phyloP scores from a whole-genome alignment of 2,888 invertebrate genomes.

The Aphelenchoides bicaudatus region DNA sequence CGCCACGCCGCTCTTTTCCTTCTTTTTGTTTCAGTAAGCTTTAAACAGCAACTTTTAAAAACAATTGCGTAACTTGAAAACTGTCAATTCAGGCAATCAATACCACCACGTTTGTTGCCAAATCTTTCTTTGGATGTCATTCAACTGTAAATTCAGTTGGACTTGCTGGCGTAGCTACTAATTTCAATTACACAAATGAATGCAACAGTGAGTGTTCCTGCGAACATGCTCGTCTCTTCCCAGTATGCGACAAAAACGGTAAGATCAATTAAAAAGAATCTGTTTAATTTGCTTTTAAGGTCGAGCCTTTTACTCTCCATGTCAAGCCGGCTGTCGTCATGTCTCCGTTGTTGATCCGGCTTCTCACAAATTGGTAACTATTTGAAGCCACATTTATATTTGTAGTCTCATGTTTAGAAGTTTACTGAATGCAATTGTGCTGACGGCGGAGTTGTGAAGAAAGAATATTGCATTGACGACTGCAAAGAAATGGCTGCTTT shows the following conservation, averaged over 20 bases:
- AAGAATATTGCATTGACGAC: constrained; percentile 50
- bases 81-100: no score
- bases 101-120: constrained; percentile 42
- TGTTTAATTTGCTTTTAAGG: no score
- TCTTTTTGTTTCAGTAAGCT: no score
- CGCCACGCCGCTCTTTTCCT: constrained; percentile 46
- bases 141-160: constrained; percentile 53
- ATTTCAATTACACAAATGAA: constrained; percentile 51
- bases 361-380: constrained; percentile 32
- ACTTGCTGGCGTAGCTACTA: constrained; percentile 30
- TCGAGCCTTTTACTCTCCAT: constrained; percentile 61
- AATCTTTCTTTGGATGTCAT: constrained; percentile 55
- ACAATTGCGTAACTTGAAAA: no score
- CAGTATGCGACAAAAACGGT: constrained; percentile 61
- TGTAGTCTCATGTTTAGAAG: constrained; percentile 30
- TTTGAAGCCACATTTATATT: constrained; percentile 9
- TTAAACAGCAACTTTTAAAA: no score
- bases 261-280: no score
- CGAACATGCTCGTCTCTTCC: constrained; percentile 57
- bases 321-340: constrained; percentile 60
- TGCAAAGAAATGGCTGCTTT: constrained; percentile 43
- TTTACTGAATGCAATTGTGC: constrained; percentile 56
- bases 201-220: constrained; percentile 61
- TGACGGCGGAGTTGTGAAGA: constrained; percentile 43
- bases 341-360: constrained; percentile 34